phyloP scores from a whole-genome alignment of 2,113 vertebrate species.

The Callospermophilus lateralis region DNA sequence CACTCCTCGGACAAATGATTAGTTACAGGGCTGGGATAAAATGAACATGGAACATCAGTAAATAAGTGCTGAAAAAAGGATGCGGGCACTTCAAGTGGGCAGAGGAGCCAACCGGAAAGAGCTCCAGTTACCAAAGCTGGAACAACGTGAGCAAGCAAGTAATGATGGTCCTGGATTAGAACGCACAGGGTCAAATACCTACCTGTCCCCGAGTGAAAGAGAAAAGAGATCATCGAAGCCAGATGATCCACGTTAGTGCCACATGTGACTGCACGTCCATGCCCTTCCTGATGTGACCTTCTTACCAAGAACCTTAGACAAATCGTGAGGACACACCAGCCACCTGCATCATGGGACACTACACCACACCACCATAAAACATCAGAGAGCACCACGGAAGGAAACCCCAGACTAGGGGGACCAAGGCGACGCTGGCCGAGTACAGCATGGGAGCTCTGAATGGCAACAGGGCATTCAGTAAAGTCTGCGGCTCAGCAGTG shows the following conservation, averaged over 20 bases:
- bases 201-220: not conserved
- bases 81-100: not conserved
- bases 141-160: not conserved
- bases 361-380: not conserved
- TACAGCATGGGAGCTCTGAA: not conserved
- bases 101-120: not conserved
- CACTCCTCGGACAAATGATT: not conserved
- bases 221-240: not conserved
- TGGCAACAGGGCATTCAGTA: not conserved
- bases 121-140: not conserved
- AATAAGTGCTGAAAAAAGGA: not conserved
- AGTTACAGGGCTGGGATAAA: not conserved
- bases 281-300: not conserved
- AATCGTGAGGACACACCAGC: not conserved
- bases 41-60: not conserved
- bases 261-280: accelerated
- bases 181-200: too few relatives aligned
- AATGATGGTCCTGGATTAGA: not conserved
- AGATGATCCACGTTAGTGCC: not conserved
- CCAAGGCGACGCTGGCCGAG: not conserved
- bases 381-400: not conserved
- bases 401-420: not conserved
- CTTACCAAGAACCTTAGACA: not conserved
- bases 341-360: too few relatives aligned
- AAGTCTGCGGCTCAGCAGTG: not conserved